A percentile compares a stretch with the other conserved stretches of the same genome.
Conservation (phyloP, 2,888 invertebrate species). For the Dione vanillae region DNA sequence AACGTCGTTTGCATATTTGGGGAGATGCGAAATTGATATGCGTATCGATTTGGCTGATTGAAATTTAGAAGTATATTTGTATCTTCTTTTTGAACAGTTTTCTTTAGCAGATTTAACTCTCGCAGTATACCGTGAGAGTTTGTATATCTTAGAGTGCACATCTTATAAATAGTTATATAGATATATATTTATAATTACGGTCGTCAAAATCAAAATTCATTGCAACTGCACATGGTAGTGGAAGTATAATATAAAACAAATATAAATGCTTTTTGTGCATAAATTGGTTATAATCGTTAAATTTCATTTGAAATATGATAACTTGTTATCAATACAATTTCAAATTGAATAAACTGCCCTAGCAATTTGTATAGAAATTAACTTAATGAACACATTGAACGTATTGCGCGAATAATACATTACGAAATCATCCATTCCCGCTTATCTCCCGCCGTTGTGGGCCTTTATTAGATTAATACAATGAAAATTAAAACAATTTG, state of each 20-base stretch:
- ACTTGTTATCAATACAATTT: constrained; percentile 29
- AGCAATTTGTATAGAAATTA: constrained; percentile 64
- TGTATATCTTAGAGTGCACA: too few relatives aligned
- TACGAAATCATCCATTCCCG: constrained; percentile 68
- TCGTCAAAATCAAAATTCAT: background rate
- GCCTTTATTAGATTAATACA: constrained; percentile 82
- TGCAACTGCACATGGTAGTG: background rate
- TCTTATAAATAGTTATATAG: too few relatives aligned
- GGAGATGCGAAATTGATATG: constrained; percentile 37
- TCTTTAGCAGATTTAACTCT: background rate
- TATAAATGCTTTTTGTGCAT: constrained; percentile 5
- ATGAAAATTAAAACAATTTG: constrained; percentile 85
- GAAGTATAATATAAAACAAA: constrained; percentile 3
- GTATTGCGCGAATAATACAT: constrained; percentile 71
- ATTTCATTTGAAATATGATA: constrained; percentile 26
- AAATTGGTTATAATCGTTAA: constrained; percentile 13
- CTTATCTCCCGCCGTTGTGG: constrained; percentile 79
- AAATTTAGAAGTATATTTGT: constrained; percentile 29
- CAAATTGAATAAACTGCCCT: constrained; percentile 46
- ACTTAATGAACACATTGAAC: constrained; percentile 60
- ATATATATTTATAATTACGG: background rate
- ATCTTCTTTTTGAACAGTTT: background rate
- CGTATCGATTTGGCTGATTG: constrained; percentile 27
- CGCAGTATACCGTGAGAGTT: background rate
- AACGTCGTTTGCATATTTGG: constrained; percentile 53